These are phyloP conservation scores for Enteromius argenteus DNA, from an alignment of 2,797 vertebrate species.

Conservation along the genomic window DNA sequence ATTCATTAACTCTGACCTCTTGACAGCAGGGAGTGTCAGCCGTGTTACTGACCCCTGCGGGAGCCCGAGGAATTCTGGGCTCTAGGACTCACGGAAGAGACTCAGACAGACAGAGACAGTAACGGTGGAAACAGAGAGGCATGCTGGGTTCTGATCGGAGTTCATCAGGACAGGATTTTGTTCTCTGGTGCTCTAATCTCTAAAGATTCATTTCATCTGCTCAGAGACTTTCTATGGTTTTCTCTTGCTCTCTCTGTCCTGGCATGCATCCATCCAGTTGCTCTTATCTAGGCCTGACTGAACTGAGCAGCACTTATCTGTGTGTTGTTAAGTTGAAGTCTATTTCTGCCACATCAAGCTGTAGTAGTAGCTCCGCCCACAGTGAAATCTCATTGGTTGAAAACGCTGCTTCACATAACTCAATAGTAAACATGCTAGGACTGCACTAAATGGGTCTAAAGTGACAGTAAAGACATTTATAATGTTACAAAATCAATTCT, in stretches of 20 bases:
- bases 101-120: background rate
- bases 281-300: background rate
- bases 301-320: background rate
- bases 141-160: background rate
- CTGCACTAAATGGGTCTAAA: background rate
- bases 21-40: background rate
- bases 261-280: background rate
- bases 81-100: background rate
- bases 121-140: background rate
- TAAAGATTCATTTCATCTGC: background rate
- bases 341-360: constrained; percentile 9
- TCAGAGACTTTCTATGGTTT: background rate
- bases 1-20: constrained; percentile 6
- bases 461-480: background rate
- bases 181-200: background rate
- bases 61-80: constrained; percentile 10
- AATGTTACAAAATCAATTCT: background rate
- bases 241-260: background rate
- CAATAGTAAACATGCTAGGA: background rate
- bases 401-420: background rate
- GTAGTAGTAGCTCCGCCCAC: background rate
- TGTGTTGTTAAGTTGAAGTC: background rate
- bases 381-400: background rate
- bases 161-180: background rate
- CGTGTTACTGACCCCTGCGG: background rate